Evolutionary conservation across 2,797 vertebrate genomes (phyloP).

Genomic region (Pelobates cultripes): DNA sequence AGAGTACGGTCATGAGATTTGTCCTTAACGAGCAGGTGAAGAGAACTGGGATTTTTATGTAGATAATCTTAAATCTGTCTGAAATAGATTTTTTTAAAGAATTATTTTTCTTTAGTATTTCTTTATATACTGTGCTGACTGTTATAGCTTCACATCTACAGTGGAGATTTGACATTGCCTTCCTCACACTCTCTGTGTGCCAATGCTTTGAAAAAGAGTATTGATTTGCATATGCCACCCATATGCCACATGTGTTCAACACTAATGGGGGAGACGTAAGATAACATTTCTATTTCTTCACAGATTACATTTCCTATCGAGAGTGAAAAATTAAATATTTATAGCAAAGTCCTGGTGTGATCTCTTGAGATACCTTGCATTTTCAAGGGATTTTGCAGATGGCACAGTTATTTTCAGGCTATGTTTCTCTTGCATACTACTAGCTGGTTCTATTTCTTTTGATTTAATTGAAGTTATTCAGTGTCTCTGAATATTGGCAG

Average conservation of each 20-base stretch:
- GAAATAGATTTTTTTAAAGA: too few species aligned
- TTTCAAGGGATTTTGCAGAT: constrained; percentile 28
- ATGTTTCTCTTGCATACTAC: constrained; percentile 11
- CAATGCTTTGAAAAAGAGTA: background rate
- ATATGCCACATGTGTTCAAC: background rate
- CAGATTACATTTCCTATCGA: constrained; percentile 1
- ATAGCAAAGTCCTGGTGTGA: constrained; percentile 31
- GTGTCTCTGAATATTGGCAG: constrained; percentile 20
- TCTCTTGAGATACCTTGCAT: constrained; percentile 18
- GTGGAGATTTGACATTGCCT: background rate
- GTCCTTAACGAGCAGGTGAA: too few species aligned
- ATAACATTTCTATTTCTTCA: background rate
- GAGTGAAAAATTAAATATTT: constrained; percentile 42
- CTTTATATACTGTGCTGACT: too few species aligned
- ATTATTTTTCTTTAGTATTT: too few species aligned
- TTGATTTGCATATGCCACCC: background rate
- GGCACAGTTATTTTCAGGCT: constrained; percentile 15
- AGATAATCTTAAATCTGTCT: too few species aligned
- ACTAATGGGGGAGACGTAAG: background rate
- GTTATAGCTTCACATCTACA: too few species aligned
- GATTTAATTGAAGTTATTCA: constrained; percentile 38
- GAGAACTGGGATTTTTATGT: too few species aligned
- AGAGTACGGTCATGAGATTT: too few species aligned
- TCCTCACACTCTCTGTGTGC: background rate
- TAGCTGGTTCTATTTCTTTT: background rate